A percentile compares a stretch with the other conserved stretches of the same genome.
Conservation (phyloP, 2,113 vertebrate genomes). For the Recurvirostra avosetta region DNA sequence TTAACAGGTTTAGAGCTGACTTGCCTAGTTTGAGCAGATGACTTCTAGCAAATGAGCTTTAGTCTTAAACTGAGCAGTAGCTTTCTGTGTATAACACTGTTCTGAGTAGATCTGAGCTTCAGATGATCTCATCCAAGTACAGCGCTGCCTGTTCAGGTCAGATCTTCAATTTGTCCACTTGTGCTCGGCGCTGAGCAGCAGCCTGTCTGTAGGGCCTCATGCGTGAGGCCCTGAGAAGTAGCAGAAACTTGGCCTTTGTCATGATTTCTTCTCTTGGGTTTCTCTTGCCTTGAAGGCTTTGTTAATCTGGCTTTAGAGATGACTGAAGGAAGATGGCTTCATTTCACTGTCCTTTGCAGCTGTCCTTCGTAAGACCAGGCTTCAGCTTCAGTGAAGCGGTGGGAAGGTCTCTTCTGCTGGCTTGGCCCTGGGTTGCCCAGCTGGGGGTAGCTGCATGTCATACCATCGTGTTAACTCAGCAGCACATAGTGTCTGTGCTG, state of each 20-base stretch:
- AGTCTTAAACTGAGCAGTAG: not conserved
- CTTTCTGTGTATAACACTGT: not conserved
- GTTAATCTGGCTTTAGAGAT: not conserved
- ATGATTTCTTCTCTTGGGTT: not conserved
- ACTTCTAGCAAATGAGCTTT: not conserved
- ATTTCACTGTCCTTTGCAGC: not conserved
- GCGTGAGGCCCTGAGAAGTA: not conserved
- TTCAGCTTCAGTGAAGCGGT: rapidly evolving
- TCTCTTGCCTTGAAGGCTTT: not conserved
- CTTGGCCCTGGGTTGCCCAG: too few relatives aligned
- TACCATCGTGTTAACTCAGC: not conserved
- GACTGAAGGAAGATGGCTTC: not conserved
- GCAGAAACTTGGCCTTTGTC: not conserved
- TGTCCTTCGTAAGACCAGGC: not conserved
- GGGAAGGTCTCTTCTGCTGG: not conserved
- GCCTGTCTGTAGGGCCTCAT: not conserved
- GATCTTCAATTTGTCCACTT: not conserved
- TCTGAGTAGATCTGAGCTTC: not conserved
- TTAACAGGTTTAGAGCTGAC: not conserved
- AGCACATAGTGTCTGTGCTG: not conserved
- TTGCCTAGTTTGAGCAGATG: not conserved
- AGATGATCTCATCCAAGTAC: rapidly evolving
- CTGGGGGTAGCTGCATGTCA: rapidly evolving
- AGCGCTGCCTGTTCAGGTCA: not conserved
- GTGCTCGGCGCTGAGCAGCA: not conserved